Evolutionary conservation across 2,797 vertebrate species (phyloP).

Genomic region (Nyctibius grandis): DNA sequence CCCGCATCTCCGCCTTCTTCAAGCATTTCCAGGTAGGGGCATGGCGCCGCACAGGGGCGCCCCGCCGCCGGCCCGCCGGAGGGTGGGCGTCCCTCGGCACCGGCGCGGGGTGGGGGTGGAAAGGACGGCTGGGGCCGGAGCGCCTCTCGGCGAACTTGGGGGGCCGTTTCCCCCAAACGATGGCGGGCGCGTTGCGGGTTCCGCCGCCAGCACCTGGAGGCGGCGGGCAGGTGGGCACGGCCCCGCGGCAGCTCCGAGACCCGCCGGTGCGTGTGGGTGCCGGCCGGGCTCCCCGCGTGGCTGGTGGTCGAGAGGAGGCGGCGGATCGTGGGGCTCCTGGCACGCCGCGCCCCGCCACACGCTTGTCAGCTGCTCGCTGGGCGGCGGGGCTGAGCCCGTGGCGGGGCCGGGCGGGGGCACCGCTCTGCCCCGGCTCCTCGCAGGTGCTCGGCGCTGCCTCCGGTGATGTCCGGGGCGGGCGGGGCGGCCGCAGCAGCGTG

Average conservation of each 20-base stretch:
- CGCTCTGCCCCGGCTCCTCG: background rate
- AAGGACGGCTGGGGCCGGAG: background rate
- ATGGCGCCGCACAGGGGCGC: background rate
- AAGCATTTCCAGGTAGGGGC: conserved; percentile 88
- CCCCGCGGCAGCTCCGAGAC: background rate
- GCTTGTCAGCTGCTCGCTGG: background rate
- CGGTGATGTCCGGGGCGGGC: background rate
- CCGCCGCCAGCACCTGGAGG: background rate
- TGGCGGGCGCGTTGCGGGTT: background rate
- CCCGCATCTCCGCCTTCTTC: conserved; percentile 92
- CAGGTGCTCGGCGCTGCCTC: background rate
- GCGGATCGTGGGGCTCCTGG: background rate
- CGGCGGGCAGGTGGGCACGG: background rate
- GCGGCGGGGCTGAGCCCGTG: background rate
- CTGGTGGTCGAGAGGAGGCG: background rate
- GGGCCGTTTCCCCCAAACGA: background rate
- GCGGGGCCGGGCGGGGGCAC: background rate
- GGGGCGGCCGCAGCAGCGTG: too few relatives aligned
- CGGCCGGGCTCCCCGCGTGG: background rate
- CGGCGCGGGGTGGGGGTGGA: background rate
- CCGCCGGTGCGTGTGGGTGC: background rate
- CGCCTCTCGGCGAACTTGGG: background rate
- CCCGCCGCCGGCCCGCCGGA: background rate
- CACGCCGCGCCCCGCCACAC: background rate
- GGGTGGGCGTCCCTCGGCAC: background rate